These are phyloP conservation scores for Tolmerus cingulatus DNA, from an alignment of 2,888 invertebrate species.

Conservation along the genomic window DNA sequence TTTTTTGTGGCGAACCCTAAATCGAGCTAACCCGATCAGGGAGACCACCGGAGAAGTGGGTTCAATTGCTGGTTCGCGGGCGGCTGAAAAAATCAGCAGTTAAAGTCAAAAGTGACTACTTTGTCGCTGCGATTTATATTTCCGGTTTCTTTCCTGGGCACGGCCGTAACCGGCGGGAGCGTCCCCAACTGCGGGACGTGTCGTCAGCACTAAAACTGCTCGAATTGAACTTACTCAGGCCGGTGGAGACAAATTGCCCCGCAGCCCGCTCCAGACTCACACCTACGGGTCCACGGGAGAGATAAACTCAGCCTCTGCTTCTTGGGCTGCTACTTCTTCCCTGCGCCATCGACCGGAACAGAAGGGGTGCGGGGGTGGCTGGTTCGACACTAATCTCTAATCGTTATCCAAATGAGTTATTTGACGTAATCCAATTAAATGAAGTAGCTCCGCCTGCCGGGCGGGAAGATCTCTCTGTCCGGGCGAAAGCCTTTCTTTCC, in stretches of 20 bases:
- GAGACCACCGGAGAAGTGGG: not conserved
- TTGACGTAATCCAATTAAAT: slow-evolving; percentile 39
- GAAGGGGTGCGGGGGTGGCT: not conserved
- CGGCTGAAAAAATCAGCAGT: slow-evolving; percentile 13
- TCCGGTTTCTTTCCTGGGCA: not conserved
- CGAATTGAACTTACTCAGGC: not conserved
- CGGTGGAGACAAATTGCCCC: not conserved
- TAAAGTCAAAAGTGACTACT: slow-evolving; percentile 23
- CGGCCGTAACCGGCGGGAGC: slow-evolving; percentile 2
- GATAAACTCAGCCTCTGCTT: not conserved
- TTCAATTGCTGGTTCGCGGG: not conserved
- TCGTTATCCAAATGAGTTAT: slow-evolving; percentile 36
- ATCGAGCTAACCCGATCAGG: not conserved
- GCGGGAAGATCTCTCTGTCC: not conserved
- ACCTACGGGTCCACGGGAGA: not conserved
- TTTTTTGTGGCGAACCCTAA: not conserved
- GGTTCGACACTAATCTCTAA: slow-evolving; percentile 4
- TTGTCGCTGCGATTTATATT: slow-evolving; percentile 26
- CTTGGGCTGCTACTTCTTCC: not conserved
- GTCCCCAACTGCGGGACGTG: not conserved
- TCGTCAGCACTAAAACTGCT: slow-evolving; percentile 14
- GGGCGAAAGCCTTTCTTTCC: not conserved
- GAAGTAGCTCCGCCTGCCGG: not conserved
- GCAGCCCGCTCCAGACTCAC: not conserved
- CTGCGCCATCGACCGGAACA: not conserved